phyloP scores from a whole-genome alignment of 2,113 vertebrate genomes.

The Ophiodon elongatus region DNA sequence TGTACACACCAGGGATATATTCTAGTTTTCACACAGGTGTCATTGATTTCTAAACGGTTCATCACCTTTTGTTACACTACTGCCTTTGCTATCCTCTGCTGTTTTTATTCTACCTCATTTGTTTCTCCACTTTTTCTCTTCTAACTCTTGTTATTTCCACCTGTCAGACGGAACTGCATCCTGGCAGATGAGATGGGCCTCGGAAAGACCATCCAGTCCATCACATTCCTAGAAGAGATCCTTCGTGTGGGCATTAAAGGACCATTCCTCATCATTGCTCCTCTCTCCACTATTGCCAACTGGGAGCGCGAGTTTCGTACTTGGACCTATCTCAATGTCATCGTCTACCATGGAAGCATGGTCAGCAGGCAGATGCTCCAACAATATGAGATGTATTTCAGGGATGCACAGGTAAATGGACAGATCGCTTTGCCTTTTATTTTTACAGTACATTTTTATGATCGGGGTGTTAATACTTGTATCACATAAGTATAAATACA shows the following conservation, averaged over 20 bases:
- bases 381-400: constrained; percentile 99
- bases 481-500: not conserved
- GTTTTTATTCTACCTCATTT: not conserved
- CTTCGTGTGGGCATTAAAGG: constrained; percentile 90
- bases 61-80: not conserved
- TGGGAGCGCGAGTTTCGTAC: constrained; percentile 98
- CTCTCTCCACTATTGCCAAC: constrained; percentile 97
- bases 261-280: constrained; percentile 97
- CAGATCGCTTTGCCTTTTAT: not conserved
- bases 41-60: not conserved
- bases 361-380: constrained; percentile 99
- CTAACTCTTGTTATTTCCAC: not conserved
- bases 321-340: constrained; percentile 95
- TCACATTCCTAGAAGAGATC: constrained; percentile 97
- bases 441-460: not conserved
- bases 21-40: not conserved
- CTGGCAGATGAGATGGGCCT: constrained; percentile 99
- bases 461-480: not conserved
- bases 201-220: constrained; percentile 99
- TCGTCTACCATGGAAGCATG: constrained; percentile 97
- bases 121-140: not conserved
- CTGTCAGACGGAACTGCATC: constrained; percentile 94
- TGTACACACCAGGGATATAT: not conserved
- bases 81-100: not conserved
- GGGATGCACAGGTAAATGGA: constrained; percentile 91